These are phyloP conservation scores for Fulmarus glacialis DNA, from an alignment of 2,113 vertebrate genomes.

Conservation along the genomic window DNA sequence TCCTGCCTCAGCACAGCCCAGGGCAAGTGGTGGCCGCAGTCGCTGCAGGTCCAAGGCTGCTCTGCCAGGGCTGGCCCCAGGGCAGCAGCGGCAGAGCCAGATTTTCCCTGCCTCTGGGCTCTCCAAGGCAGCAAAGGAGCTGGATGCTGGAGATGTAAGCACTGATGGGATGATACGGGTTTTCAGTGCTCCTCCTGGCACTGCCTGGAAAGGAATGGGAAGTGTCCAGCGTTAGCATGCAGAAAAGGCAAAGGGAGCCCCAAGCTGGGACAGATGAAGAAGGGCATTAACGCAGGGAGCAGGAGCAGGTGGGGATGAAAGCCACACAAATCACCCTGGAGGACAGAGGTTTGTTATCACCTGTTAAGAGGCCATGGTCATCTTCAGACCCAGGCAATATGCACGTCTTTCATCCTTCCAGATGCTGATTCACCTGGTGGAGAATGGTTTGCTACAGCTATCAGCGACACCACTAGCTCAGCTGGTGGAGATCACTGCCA, in stretches of 20 bases:
- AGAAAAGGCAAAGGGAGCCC: background rate
- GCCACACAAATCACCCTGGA: background rate
- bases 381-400: background rate
- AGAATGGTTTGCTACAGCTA: background rate
- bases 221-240: background rate
- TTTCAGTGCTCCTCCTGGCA: background rate
- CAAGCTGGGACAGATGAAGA: background rate
- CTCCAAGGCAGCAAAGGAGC: background rate
- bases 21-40: fast-evolving
- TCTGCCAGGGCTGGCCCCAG: background rate
- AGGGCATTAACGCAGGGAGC: background rate
- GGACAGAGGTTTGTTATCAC: background rate
- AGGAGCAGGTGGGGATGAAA: background rate
- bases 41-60: background rate
- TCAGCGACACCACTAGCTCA: background rate
- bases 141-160: background rate
- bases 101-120: background rate
- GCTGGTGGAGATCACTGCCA: background rate
- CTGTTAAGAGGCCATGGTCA: background rate
- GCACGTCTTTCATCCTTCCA: background rate
- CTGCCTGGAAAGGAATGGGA: background rate
- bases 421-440: background rate
- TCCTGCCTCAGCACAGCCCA: background rate
- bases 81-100: background rate
- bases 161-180: fast-evolving